Evolutionary conservation across 2,797 vertebrate genomes (phyloP).

Genomic region (Sebastes umbrosus): DNA sequence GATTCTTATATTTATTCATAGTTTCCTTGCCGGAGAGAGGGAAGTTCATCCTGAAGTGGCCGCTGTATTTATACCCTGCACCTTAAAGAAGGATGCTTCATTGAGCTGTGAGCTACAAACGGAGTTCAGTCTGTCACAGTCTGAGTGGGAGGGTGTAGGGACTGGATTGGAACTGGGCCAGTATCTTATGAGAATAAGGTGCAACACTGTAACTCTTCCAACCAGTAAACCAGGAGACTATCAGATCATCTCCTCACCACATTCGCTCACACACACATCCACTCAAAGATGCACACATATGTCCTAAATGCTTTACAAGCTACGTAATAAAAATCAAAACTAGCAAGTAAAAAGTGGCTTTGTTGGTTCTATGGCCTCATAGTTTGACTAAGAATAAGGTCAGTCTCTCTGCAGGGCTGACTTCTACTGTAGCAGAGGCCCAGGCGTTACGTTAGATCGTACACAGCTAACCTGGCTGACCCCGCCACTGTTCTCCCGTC

Average conservation of each 20-base stretch:
- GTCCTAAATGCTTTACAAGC: conserved; percentile 49
- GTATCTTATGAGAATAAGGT: conserved; percentile 41
- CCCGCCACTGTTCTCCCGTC: conserved; percentile 29
- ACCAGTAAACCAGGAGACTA: conserved; percentile 25
- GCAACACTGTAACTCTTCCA: conserved; percentile 29
- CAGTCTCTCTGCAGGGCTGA: conserved; percentile 35
- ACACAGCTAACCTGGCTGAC: conserved; percentile 44
- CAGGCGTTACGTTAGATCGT: conserved; percentile 21
- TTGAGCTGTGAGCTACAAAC: too few species aligned
- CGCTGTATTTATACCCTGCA: too few species aligned
- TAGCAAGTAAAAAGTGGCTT: conserved; percentile 57
- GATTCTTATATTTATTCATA: too few species aligned
- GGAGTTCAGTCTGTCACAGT: too few species aligned
- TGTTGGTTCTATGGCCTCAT: conserved; percentile 39
- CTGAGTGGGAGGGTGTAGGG: too few species aligned
- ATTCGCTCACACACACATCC: conserved; percentile 25
- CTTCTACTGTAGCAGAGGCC: conserved; percentile 24
- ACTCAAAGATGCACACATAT: conserved; percentile 26
- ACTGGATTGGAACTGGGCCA: too few species aligned
- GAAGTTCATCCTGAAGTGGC: too few species aligned
- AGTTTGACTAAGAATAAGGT: conserved; percentile 32
- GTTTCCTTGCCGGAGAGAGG: too few species aligned
- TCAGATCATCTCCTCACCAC: conserved; percentile 22
- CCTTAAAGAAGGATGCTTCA: too few species aligned
- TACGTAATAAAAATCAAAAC: conserved; percentile 35